Evolutionary conservation across 2,113 vertebrate genomes (phyloP).

Genomic region (Phalacrocorax pelagicus): DNA sequence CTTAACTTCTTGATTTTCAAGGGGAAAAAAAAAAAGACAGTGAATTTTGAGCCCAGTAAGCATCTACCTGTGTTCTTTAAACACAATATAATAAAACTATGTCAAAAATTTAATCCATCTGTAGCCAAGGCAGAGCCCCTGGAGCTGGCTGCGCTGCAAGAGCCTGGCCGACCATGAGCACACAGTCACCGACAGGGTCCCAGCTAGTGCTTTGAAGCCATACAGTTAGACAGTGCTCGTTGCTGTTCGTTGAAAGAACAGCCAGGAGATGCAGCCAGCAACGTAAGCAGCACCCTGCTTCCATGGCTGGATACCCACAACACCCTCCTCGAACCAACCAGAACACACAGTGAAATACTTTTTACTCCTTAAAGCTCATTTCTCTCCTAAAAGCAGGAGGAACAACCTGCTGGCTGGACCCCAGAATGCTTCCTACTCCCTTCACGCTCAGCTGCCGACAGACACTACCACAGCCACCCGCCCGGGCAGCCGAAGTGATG

Average conservation of each 20-base stretch:
- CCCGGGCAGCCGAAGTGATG: too few relatives aligned
- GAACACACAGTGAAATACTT: neutral
- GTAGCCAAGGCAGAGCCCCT: neutral
- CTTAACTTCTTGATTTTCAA: neutral
- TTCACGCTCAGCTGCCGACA: neutral
- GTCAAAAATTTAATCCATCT: neutral
- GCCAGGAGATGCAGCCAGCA: neutral
- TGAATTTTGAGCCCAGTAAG: neutral
- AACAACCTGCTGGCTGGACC: neutral
- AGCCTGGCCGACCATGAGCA: fast-evolving
- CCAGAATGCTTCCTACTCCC: too few relatives aligned
- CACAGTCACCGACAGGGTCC: neutral
- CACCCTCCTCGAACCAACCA: neutral
- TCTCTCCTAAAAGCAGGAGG: neutral
- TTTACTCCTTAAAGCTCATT: neutral
- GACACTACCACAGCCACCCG: neutral
- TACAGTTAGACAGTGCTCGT: neutral
- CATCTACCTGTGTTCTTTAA: neutral
- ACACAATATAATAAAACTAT: neutral
- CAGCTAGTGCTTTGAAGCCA: neutral
- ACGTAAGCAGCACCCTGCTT: neutral
- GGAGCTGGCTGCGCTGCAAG: neutral
- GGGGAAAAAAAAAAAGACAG: neutral
- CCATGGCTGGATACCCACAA: neutral
- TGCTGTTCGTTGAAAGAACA: neutral